Evolutionary conservation across 2,888 invertebrate species (phyloP).

Genomic region (Drosophila eohydei): DNA sequence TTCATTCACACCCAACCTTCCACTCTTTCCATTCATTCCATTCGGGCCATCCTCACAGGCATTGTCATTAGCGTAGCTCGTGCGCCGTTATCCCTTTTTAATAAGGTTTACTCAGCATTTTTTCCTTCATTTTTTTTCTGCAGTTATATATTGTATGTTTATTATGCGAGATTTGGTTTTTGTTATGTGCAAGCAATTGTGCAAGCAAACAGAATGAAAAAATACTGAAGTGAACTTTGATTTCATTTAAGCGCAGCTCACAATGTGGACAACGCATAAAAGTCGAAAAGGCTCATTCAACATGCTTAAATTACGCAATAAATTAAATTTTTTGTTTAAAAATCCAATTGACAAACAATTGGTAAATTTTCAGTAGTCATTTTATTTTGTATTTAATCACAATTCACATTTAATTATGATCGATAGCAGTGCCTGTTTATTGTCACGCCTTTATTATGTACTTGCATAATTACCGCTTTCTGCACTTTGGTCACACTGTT

Average conservation of each 20-base stretch:
- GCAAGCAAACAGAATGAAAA: constrained; percentile 35
- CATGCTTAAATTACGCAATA: constrained; percentile 5
- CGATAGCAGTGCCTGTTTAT: neutral
- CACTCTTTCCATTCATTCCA: constrained; percentile 16
- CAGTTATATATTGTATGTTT: constrained; percentile 57
- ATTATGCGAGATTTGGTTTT: constrained; percentile 71
- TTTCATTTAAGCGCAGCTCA: constrained; percentile 23
- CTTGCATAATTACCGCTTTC: neutral
- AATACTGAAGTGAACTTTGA: constrained; percentile 37
- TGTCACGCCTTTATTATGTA: neutral
- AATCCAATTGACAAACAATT: constrained; percentile 15
- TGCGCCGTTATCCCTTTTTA: constrained; percentile 78
- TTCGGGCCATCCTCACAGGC: constrained; percentile 52
- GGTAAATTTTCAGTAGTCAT: constrained; percentile 9
- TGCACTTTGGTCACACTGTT: constrained; percentile 5
- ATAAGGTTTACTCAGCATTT: constrained; percentile 80
- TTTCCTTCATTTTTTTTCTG: constrained; percentile 37
- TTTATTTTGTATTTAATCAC: neutral
- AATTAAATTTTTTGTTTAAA: neutral
- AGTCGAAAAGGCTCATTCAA: neutral
- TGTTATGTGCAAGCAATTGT: constrained; percentile 61
- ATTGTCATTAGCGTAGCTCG: constrained; percentile 76
- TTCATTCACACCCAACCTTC: constrained; percentile 32
- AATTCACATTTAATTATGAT: constrained; percentile 4
- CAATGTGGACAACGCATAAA: neutral